Base-by-base conservation (phyloP, 2,113 vertebrate genomes). In the rat (Rattus norvegicus) region DNA sequence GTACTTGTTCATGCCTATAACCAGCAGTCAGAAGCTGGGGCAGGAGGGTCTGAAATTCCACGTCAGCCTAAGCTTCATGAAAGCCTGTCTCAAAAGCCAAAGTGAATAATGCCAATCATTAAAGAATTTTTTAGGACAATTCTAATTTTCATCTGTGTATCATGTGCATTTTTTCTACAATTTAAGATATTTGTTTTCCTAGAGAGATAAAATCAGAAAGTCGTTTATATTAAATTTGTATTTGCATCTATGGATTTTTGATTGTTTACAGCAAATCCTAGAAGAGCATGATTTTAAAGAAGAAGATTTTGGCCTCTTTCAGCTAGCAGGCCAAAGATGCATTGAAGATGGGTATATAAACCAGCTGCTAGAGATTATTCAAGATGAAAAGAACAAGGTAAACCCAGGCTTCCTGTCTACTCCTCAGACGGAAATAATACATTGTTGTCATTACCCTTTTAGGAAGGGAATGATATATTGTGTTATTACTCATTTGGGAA, bases 371-470 rank as follows among this genome's bases (percentile, higher is more conserved):
- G 99, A 99, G 97, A 98, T 99, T 85, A 97, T 99, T 96, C 96
- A 99, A 96, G 99, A 99, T 98, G 99, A 99, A 93, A 99, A 99
- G 97, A 99, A 99, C 97, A 98, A 99, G 99, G 99, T 99, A 89
- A 98, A 98, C 97, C 59, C 14, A 75, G 36, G 77, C 59, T 88
- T 92, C 90, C 49, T 90, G 39, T 63, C 28, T 85, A 91, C 70
- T 95, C 96, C 84, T 95, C 43, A 88, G 54, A 52, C 30, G 75
- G 77, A 43, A 92, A 86, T 52, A 93, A 49, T 49, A 36, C 67
- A 17, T 24, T 90, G n/a, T 36, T 90, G 30, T 47, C 92, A 16
- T 85, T 91, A 89, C 63, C 90, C 36, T 91, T 84, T 92, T 93
- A 33, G 61, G 17, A 96, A 91, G 75, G 84, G 54, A 91, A 88